Base-by-base conservation (phyloP, 2,113 vertebrate species). In the Greenwoodochromis staneri region DNA sequence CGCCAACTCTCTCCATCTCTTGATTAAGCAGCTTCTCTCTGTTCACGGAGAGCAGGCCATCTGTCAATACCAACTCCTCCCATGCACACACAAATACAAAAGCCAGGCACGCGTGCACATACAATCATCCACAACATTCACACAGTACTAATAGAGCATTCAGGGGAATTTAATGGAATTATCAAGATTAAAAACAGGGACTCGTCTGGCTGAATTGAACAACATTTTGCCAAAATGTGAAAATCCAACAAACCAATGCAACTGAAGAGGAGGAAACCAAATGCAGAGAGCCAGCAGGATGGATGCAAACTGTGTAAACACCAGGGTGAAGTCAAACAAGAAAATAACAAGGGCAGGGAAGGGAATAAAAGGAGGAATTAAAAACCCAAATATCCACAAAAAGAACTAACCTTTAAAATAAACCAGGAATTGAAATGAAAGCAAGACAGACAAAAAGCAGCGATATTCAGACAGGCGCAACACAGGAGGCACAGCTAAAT, bases 31-130 rank as follows among this genome's bases (percentile, higher is more conserved):
- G 90, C 86, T 92, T 83, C 53, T 87, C 89, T 90, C 42, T 85
- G 87, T 92, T 93, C 90, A 91, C 87, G 31, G 91, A 87, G 92
- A 89, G 87, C 87, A 81, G 86, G 88, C 95, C 95, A 96, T 97
- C 96, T 96, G 96, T 96, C 95, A 94, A 82, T 93, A 93, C 85
- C 80, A 87, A 84, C 91, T 90, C 87, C 91, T 91, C 89, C 54
- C 85, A 38, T 57, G 78, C 57, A 54, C 89, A 85, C 61, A 85
- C 47, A 78, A 82, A 85, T 36, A 86, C 80, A 84, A 86, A 89
- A 90, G 80, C 80, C 19, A 78, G 29, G 36, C 45, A 81, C 36
- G 31, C 82, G 66, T 13, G 38, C 80, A 90, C 21, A 45, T 47
- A 76, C 40, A 66, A 84, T 80, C n/a, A 82, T 45, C 85, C 31